A percentile compares a stretch with the other conserved stretches of the same genome.
Evolutionary conservation across 2,888 invertebrate genomes (phyloP).

Genomic region (Hylaea fasciaria): DNA sequence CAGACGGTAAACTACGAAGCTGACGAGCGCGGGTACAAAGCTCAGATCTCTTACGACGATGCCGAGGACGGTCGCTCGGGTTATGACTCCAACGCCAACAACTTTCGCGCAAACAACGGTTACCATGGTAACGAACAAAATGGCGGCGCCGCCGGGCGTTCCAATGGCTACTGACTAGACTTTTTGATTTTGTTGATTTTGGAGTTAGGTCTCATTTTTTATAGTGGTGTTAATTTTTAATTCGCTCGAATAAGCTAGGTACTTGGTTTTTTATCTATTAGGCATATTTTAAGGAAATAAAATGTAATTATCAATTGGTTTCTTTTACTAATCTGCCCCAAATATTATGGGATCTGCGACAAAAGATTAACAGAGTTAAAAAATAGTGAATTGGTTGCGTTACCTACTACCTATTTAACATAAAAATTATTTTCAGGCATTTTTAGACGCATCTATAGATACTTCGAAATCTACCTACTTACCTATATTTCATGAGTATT

Average conservation of each 20-base stretch:
- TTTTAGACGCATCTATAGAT: too few relatives aligned
- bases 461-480: too few relatives aligned
- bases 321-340: too few relatives aligned
- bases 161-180: slow-evolving; percentile 54
- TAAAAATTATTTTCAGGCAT: too few relatives aligned
- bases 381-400: too few relatives aligned
- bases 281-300: background rate
- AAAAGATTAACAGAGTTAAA: too few relatives aligned
- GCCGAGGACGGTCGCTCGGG: slow-evolving; percentile 65
- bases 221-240: slow-evolving; percentile 20
- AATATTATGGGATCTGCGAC: too few relatives aligned
- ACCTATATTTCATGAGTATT: too few relatives aligned
- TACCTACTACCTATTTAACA: too few relatives aligned
- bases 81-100: slow-evolving; percentile 67
- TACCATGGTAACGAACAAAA: slow-evolving; percentile 40
- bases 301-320: too few relatives aligned
- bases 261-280: too few relatives aligned
- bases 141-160: slow-evolving; percentile 48
- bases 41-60: slow-evolving; percentile 87
- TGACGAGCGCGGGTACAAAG: slow-evolving; percentile 87
- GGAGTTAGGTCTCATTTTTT: slow-evolving; percentile 19
- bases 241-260: too few relatives aligned
- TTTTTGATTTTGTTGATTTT: slow-evolving; percentile 20
- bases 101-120: slow-evolving; percentile 47
- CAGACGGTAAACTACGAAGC: slow-evolving; percentile 88